Base-by-base conservation (phyloP, 2,797 vertebrate species). In the Cetoscarus ocellatus region DNA sequence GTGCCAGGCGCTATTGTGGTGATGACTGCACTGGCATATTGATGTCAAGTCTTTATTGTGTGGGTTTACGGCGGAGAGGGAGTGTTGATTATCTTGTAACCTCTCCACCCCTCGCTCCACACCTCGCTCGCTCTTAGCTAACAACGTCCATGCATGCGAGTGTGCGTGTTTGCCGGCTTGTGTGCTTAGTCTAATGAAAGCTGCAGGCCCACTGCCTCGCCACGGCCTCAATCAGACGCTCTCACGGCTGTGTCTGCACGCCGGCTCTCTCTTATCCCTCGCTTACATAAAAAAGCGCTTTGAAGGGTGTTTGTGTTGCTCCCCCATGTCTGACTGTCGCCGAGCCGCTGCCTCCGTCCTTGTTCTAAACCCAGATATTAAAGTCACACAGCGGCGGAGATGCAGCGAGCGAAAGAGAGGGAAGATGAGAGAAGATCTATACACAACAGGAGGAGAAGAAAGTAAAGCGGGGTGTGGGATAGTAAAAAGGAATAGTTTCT, bases 31-130 rank as follows among this genome's bases (percentile, higher is more conserved):
- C 61, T 83, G 86, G 84, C 83, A 88, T 88, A 89, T 84, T 87
- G 85, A 90, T 90, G 87, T 83, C 85, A 87, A 75, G 75, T 77
- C 86, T 91, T 89, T 90, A 89, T 85, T 87, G 84, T 89, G 78
- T 85, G 84, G 89, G 84, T 88, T 87, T 85, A 83, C 44, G 40
- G 86, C 15, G 48, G 78, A 82, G 78, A 67, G 73, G 64, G 80
- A 80, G 80, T 79, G 80, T 86, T 91, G 84, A 90, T 89, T 86
- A 88, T 88, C 79, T 83, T 55, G 58, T 86, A 88, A 90, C 85
- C 80, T 85, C 83, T 82, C 67, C 77, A 79, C 83, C 85, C 71
- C 49, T 75, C 57, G 71, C 62, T 68, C 73, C 55, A 77, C 78
- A 83, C 82, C 80, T 80, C 76, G 3, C 70, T 86, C 69, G 52